phyloP scores from a whole-genome alignment of 2,888 invertebrate genomes.

The Lepeophtheirus nordmannii region DNA sequence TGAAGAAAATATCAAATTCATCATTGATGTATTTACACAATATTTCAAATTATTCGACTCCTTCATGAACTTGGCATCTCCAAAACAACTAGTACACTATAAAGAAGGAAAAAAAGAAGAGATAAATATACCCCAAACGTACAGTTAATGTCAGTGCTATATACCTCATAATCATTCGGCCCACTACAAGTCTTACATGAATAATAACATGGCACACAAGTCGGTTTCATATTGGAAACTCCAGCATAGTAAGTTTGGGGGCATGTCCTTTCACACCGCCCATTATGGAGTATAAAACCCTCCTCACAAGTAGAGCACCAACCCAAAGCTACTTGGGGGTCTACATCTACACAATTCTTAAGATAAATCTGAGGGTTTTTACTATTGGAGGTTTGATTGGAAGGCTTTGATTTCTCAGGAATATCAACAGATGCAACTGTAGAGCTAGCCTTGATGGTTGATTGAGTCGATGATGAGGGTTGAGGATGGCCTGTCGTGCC shows the following conservation, averaged over 20 bases:
- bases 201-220: constrained; percentile 54
- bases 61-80: constrained; percentile 40
- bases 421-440: too few species aligned
- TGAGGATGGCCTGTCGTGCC: constrained; percentile 11
- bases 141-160: too few species aligned
- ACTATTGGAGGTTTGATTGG: too few species aligned
- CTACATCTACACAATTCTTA: not conserved
- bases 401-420: not conserved
- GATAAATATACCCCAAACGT: not conserved
- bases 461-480: not conserved
- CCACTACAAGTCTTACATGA: constrained; percentile 54
- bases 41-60: not conserved
- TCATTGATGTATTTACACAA: constrained; percentile 15
- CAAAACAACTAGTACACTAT: constrained; percentile 47
- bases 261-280: constrained; percentile 46
- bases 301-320: constrained; percentile 47
- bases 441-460: not conserved
- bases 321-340: not conserved
- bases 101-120: not conserved
- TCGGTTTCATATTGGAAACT: constrained; percentile 26
- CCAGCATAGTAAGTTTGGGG: constrained; percentile 33
- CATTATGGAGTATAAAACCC: constrained; percentile 45
- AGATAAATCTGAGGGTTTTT: too few species aligned
- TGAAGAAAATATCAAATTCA: constrained; percentile 14
- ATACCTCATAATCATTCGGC: constrained; percentile 46